Evolutionary conservation across 2,888 invertebrate species (phyloP), one percentile per base, ranked within the genome.

Genomic region (Andrena haemorrhoa): DNA sequence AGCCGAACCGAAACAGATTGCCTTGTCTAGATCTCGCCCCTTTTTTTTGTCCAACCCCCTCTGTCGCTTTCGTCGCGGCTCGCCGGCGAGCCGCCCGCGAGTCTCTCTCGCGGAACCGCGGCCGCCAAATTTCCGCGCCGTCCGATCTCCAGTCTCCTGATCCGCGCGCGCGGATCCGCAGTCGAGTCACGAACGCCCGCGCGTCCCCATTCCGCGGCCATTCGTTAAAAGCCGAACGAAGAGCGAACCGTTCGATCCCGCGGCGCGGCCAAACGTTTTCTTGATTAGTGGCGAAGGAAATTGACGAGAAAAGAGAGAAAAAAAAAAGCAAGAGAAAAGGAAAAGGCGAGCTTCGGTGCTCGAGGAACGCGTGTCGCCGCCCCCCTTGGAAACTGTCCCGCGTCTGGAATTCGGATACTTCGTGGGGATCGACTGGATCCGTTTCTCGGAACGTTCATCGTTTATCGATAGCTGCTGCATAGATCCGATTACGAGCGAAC

Each of bases 341-440:
- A 63, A 71, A 73, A 63, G 58, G 68, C 68, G 64, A 51, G 69
- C 66, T 72, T 74, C 53, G 79, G 75, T 86, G 86, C 85, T 86
- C 83, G 85, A 78, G 80, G 82, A 83, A 84, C 61, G 70, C 75
- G 84, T 58, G 70, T 66, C 49, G 61, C n/a, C 10, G 63, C 41
- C 12, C 2, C 49, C 51, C 12, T 23, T 49, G 64, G 53, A 41
- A 49, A 51, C 71, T 33, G 53, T 60, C 51, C 35, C 65, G 72
- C 65, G 63, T 75, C 79, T 79, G 68, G 74, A 82, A 86, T 83
- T 87, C 77, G 87, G 87, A 78, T 84, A 86, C 79, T 85, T 87
- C 85, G 82, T 75, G 68, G 51, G 51, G 77, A 75, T 86, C 74
- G 72, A 72, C 53, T 63, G 58, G 82, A 79, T 86, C 79, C 75